A percentile compares a stretch with the other conserved stretches of the same genome.
phyloP scores from a whole-genome alignment of 2,113 vertebrate species.

The Isichthys henryi region DNA sequence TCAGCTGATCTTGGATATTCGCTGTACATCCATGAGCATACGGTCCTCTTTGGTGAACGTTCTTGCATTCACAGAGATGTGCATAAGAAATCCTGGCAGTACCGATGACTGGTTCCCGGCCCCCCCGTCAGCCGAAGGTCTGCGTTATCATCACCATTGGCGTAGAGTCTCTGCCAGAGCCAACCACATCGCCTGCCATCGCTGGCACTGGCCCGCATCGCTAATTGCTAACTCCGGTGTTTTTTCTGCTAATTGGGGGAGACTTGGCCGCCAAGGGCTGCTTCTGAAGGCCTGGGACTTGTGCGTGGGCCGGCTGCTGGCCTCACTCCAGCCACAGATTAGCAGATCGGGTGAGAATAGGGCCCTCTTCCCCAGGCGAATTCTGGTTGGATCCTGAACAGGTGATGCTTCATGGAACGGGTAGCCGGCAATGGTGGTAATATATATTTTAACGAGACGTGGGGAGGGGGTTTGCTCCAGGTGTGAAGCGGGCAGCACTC shows the following conservation, averaged over 20 bases:
- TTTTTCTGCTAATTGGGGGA: constrained; percentile 32
- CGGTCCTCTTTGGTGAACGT: background rate
- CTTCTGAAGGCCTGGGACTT: background rate
- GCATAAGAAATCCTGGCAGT: background rate
- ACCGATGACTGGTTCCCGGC: background rate
- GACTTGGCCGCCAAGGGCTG: constrained; percentile 26
- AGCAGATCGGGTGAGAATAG: background rate
- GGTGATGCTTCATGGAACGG: background rate
- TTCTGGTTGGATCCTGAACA: background rate
- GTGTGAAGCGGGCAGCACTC: background rate
- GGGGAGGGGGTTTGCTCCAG: background rate
- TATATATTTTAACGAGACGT: background rate
- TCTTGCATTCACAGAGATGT: background rate
- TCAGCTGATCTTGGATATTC: background rate
- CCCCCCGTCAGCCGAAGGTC: too few species aligned
- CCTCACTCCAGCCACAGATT: background rate
- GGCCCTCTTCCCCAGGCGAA: background rate
- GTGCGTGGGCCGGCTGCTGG: background rate
- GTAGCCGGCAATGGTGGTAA: background rate
- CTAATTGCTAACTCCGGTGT: constrained; percentile 26
- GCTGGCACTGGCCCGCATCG: constrained; percentile 19
- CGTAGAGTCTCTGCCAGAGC: background rate
- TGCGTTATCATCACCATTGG: background rate
- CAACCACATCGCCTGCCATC: background rate
- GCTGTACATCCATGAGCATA: background rate